A percentile compares a stretch with the other conserved stretches of the same genome.
Evolutionary conservation across 2,888 invertebrate genomes (phyloP).

Genomic region (Cepaea hortensis): DNA sequence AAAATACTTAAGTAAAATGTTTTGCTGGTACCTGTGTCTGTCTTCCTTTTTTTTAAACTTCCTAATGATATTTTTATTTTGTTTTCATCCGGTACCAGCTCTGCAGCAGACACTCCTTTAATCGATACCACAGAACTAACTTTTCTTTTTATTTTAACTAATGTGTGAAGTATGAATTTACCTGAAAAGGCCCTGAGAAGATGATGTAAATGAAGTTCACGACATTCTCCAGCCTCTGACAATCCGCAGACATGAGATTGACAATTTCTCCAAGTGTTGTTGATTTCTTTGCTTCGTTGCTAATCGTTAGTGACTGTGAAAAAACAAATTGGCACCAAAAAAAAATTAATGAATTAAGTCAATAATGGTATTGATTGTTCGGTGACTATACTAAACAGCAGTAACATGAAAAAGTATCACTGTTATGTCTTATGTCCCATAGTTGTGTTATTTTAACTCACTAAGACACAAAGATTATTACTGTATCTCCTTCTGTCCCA

Average conservation of each 20-base stretch:
- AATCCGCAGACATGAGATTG: conserved; percentile 42
- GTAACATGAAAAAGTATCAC: neutral
- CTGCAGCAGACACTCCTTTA: too few species aligned
- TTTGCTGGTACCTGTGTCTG: too few species aligned
- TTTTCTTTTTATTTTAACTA: too few species aligned
- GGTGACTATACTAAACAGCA: neutral
- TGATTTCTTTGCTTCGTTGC: conserved; percentile 40
- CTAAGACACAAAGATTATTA: too few species aligned
- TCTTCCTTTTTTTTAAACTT: too few species aligned
- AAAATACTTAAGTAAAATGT: too few species aligned
- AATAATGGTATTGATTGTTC: neutral
- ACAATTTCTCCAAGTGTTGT: conserved; percentile 43
- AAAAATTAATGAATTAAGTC: neutral
- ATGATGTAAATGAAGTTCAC: conserved; percentile 42
- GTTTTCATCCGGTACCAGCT: too few species aligned
- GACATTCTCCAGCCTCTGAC: conserved; percentile 33
- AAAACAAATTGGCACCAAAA: neutral
- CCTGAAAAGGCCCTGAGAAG: conserved; percentile 42
- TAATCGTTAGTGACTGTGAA: conserved; percentile 37
- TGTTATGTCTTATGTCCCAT: neutral
- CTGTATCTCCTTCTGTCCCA: too few species aligned
- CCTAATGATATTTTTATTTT: too few species aligned
- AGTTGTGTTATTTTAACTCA: too few species aligned
- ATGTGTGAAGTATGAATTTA: neutral
- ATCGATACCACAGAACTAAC: too few species aligned